phyloP scores from a whole-genome alignment of 2,797 vertebrate genomes.

The Acanthopagrus latus region DNA sequence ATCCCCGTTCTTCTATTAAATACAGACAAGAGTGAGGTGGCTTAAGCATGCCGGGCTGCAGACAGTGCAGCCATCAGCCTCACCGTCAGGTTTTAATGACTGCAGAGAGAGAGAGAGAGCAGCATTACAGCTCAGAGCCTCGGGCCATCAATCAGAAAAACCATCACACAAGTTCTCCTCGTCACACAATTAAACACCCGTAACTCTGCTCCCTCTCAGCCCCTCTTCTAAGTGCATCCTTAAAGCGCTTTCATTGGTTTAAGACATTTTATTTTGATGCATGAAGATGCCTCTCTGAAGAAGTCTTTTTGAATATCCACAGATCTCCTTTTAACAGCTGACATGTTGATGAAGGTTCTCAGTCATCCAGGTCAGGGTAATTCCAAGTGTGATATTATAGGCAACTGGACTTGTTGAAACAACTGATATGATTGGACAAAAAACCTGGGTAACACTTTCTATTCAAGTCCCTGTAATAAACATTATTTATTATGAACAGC shows the following conservation, averaged over 20 bases:
- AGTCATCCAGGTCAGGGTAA: too few species aligned
- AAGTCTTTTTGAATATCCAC: not conserved
- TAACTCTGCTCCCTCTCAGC: not conserved
- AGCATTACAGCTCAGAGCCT: conserved; percentile 55
- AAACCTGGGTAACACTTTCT: too few species aligned
- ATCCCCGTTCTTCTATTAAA: conserved; percentile 65
- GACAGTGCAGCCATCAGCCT: conserved; percentile 52
- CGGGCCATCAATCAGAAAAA: conserved; percentile 46
- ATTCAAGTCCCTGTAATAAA: too few species aligned
- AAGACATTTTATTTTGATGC: not conserved
- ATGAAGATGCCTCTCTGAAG: not conserved
- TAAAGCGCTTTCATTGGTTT: not conserved
- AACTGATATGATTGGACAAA: too few species aligned
- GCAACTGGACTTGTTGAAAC: too few species aligned
- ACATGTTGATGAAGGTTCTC: not conserved
- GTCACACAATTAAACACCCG: conserved; percentile 22
- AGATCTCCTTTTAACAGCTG: not conserved
- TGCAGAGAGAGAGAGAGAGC: conserved; percentile 60
- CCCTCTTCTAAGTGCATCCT: not conserved
- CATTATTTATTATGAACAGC: too few species aligned
- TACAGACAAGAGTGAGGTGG: conserved; percentile 56
- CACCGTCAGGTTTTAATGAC: conserved; percentile 60
- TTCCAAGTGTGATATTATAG: too few species aligned
- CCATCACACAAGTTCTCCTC: not conserved
- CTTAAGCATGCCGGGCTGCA: conserved; percentile 53